Evolutionary conservation across 2,113 vertebrate genomes (phyloP), one percentile per base, ranked within the genome.

Genomic region (Anser brachyrhynchus): DNA sequence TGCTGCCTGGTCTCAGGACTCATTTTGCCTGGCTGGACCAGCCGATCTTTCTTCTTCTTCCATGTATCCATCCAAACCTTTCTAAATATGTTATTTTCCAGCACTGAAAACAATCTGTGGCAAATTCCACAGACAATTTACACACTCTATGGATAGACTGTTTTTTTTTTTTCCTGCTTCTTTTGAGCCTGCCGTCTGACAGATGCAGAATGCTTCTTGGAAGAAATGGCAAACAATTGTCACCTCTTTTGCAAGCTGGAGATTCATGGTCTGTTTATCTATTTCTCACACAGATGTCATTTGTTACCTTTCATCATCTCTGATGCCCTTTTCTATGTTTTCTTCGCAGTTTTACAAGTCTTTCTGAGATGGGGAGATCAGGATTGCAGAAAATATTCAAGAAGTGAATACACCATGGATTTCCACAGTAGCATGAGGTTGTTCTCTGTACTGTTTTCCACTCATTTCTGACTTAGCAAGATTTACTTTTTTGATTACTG

Each of bases 231-330:
- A 74, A 54, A 65, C 6, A 13, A 7, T 29, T 13, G n/a, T 46
- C 39, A 35, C 43, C 26, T 61, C 64, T 92, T 31, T 71, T 43
- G 70, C 20, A 58, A 54, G 35, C 6, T 52, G 35, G 5, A 69
- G 11, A 11, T 39, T 57, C 2, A 1, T 25, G 6, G 5, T 29
- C n/a, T 82, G 0, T 89, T 71, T 3, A 9, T 28, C n/a, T 14
- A n/a, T 65, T 67, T 39, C 37, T 67, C 33, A 64, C 29, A 41
- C 29, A 76, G 55, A 35, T 87, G 55, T n/a, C 13, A 64, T 83
- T 91, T 61, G 13, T 8, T 35, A 79, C 33, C 62, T 91, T 37
- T 57, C 46, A 29, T 87, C 31, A n/a, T 25, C 49, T 52, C 61
- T 62, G 18, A 44, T 77, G 49, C 52, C 29, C 25, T 41, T 13